Evolutionary conservation across 2,888 invertebrate species (phyloP), one percentile per base, ranked within the genome.

Genomic region (Portevinia maculata): DNA sequence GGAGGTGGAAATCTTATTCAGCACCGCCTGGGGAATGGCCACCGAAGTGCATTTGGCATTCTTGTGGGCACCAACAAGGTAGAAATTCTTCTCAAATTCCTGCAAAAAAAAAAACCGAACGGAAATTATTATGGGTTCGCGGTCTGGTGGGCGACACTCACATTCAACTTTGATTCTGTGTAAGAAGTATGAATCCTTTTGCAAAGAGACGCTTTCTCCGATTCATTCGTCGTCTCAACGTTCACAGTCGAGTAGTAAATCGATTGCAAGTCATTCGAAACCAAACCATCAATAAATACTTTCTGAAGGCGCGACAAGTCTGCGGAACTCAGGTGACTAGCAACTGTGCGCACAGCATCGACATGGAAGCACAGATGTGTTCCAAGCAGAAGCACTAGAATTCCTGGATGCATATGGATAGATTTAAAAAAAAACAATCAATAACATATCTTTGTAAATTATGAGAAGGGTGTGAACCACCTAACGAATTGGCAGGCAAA

Each of bases 171-270:
- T 0, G 91, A 90, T 19, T 90, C 90, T 0, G 79, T 74, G 62
- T 90, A 87, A 4, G 87, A 52, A 4, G 85, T 64, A 11, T 71
- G 81, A 19, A 90, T 86, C 67, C 87, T 88, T 90, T 93, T 90
- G 91, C 94, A 92, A 88, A 93, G 84, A 85, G 88, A 75, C 90
- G 92, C 52, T 91, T 88, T 87, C 87, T 92, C 91, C 39, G 92
- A 89, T 85, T 93, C 92, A 86, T 93, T 94, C 1, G 96, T 91
- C 50, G 94, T 90, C 85, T 93, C 94, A 69, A 94, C 92, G 52
- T 97, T 97, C 65, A 94, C 92, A 0, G 94, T 92, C 2, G 95
- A 94, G 91, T 95, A 95, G 88, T 96, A 95, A 30, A 95, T 90
- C 3, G 93, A 91, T 65, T 93, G 91, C 50, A 95, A 87, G 88